Percentiles rank a stretch among this genome's conserved stretches.
Evolutionary conservation across 2,888 invertebrate genomes (phyloP).

Genomic region (Caprella mutica): DNA sequence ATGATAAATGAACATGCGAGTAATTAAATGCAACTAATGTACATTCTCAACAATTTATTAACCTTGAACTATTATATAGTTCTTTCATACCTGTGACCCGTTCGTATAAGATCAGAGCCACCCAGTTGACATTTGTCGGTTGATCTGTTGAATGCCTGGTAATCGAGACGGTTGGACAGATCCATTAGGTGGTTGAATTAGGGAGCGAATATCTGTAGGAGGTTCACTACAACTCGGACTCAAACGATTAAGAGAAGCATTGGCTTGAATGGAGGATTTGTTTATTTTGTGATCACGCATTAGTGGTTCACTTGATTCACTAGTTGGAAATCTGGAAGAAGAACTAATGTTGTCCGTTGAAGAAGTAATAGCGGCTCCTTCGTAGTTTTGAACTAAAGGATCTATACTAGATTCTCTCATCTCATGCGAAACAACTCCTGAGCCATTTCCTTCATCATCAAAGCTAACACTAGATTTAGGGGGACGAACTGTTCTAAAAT

Average conservation of each 20-base stretch:
- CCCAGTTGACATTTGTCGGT: constrained; percentile 31
- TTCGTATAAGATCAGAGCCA: constrained; percentile 31
- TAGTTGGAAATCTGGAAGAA: background rate
- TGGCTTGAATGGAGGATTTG: background rate
- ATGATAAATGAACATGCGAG: background rate
- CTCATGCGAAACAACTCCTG: background rate
- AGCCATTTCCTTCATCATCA: constrained; percentile 11
- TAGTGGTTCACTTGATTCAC: constrained; percentile 1
- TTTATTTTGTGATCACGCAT: constrained; percentile 1
- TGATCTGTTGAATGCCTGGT: constrained; percentile 34
- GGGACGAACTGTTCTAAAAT: constrained; percentile 7
- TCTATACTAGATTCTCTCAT: constrained; percentile 5
- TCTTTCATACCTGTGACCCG: background rate
- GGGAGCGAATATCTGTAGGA: background rate
- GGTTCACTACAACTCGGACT: constrained; percentile 5
- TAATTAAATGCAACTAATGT: background rate
- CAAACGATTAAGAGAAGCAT: background rate
- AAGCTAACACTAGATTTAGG: constrained; percentile 28
- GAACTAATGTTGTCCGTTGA: background rate
- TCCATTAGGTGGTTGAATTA: constrained; percentile 24
- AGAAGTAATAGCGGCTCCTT: background rate
- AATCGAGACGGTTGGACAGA: constrained; percentile 25
- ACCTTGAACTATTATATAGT: background rate
- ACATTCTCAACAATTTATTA: background rate
- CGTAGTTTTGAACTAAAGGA: background rate